Evolutionary conservation across 2,888 invertebrate species (phyloP).

Genomic region (Brenthis hecate): DNA sequence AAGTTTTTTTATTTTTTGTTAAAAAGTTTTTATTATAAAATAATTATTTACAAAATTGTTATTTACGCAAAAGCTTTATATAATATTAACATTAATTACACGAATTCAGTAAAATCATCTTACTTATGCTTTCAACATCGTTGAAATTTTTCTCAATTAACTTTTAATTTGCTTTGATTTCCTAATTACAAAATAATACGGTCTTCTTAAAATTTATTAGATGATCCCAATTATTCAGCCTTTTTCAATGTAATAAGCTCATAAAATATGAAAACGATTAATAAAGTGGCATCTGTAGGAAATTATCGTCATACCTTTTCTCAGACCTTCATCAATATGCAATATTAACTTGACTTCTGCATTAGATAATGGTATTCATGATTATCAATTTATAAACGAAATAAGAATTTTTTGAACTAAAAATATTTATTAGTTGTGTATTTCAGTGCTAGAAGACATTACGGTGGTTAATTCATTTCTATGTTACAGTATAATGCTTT

Average conservation of each 20-base stretch:
- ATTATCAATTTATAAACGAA: slow-evolving; percentile 9
- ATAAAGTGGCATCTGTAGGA: slow-evolving; percentile 35
- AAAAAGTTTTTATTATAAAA: too few relatives aligned
- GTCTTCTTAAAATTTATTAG: slow-evolving; percentile 13
- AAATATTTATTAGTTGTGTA: neutral
- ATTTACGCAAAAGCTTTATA: too few relatives aligned
- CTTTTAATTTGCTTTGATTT: slow-evolving; percentile 1
- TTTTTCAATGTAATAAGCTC: slow-evolving; percentile 18
- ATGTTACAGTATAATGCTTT: too few relatives aligned
- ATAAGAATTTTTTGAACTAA: neutral
- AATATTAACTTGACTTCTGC: slow-evolving; percentile 44
- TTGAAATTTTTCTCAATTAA: neutral
- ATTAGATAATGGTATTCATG: slow-evolving; percentile 37
- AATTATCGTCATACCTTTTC: slow-evolving; percentile 29
- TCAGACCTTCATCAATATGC: slow-evolving; percentile 39
- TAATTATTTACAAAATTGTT: too few relatives aligned
- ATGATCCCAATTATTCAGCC: slow-evolving; percentile 16
- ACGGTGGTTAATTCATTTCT: too few relatives aligned
- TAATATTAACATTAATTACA: too few relatives aligned
- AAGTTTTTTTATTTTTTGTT: too few relatives aligned
- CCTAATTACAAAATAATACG: slow-evolving; percentile 13
- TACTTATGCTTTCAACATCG: too few relatives aligned
- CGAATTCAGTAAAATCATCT: too few relatives aligned
- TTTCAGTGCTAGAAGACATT: too few relatives aligned
- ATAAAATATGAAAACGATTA: slow-evolving; percentile 35